phyloP scores from a whole-genome alignment of 1,140 invertebrate genomes.

The Teleogryllus occipitalis region DNA sequence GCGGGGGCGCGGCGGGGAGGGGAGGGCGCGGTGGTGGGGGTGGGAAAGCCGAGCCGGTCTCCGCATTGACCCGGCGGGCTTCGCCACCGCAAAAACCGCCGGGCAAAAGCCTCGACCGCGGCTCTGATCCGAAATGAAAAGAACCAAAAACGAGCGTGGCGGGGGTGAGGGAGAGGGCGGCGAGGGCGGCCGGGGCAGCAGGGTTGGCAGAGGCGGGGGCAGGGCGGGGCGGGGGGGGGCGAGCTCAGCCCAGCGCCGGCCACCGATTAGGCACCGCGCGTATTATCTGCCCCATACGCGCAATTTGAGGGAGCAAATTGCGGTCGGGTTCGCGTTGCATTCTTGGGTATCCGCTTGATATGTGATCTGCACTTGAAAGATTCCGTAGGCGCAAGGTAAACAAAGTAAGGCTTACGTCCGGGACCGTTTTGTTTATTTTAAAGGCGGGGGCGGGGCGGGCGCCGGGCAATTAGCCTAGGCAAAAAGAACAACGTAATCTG shows the following conservation, averaged over 20 bases:
- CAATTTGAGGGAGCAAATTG: not conserved
- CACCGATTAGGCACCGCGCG: not conserved
- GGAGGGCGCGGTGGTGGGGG: too few species aligned
- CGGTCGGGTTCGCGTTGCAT: not conserved
- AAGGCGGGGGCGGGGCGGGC: too few species aligned
- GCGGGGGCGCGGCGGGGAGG: too few species aligned
- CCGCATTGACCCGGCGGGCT: too few species aligned
- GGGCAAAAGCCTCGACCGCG: too few species aligned
- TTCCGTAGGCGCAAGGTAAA: not conserved
- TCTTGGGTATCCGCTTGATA: not conserved
- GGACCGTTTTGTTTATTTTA: too few species aligned
- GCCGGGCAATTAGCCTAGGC: not conserved
- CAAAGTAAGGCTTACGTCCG: too few species aligned
- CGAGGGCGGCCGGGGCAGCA: too few species aligned
- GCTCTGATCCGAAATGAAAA: not conserved
- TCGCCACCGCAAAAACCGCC: too few species aligned
- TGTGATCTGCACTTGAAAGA: not conserved
- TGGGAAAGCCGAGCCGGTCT: too few species aligned
- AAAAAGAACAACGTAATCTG: not conserved
- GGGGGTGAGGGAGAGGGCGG: not conserved
- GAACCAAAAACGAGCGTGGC: not conserved
- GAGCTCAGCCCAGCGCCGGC: not conserved
- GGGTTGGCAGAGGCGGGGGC: too few species aligned
- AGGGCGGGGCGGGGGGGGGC: too few species aligned
- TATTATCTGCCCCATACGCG: not conserved